A percentile compares a stretch with the other conserved stretches of the same genome.
Evolutionary conservation across 30 jellyfish, hydroid and myxozoan species (phyloP).

Genomic region (Aurelia sp.): DNA sequence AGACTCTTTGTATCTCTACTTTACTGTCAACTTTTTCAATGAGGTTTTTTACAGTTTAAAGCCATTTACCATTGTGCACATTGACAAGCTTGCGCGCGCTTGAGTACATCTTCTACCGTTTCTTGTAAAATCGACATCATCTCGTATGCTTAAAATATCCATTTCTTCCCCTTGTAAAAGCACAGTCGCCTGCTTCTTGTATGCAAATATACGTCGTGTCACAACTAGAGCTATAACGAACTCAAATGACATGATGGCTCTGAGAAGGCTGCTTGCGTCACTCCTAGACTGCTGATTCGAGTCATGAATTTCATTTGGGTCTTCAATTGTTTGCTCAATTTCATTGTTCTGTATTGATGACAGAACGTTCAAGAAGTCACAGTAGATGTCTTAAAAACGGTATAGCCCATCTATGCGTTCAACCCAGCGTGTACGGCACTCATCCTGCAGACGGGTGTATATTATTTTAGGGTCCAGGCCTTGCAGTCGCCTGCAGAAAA

Average conservation of each 20-base stretch:
- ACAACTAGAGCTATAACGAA: background rate
- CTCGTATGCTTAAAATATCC: background rate
- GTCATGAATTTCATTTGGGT: background rate
- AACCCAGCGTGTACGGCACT: no score
- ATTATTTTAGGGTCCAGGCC: no score
- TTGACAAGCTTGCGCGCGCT: background rate
- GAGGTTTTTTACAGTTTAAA: background rate
- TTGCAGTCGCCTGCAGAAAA: background rate
- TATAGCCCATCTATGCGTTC: background rate
- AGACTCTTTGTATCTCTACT: background rate
- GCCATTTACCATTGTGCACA: background rate
- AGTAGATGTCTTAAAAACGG: background rate
- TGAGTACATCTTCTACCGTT: background rate
- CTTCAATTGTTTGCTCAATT: background rate
- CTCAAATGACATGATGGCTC: background rate
- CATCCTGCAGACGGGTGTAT: no score
- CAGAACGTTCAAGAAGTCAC: background rate
- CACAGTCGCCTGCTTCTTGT: background rate
- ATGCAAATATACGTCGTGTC: background rate
- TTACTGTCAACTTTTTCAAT: background rate
- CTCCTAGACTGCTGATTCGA: background rate
- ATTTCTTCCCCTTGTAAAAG: background rate
- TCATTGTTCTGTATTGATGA: background rate
- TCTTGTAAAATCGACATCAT: background rate
- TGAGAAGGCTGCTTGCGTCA: background rate